phyloP scores from a whole-genome alignment of 1,140 invertebrate species.

The Panagrolaimus sp. region DNA sequence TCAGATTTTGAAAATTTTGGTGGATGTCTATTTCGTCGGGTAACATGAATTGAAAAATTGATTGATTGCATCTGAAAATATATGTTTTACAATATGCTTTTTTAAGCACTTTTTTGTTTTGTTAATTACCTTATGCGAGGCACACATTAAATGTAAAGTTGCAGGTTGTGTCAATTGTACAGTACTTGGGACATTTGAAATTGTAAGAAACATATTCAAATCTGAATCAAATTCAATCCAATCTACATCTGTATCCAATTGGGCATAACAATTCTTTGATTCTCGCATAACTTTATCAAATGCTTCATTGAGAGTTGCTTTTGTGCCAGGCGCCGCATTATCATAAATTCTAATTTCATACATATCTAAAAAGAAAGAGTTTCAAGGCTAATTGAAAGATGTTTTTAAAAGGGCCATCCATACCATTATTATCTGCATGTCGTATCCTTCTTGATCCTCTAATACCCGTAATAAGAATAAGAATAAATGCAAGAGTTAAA shows the following conservation, averaged over 20 bases:
- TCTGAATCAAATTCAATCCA: constrained; percentile 45
- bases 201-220: constrained; percentile 45
- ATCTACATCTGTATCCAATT: constrained; percentile 40
- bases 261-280: constrained; percentile 47
- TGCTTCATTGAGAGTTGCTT: constrained; percentile 47
- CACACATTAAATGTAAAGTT: constrained; percentile 43
- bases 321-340: constrained; percentile 46
- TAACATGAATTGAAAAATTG: constrained; percentile 45
- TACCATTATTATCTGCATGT: too few relatives aligned
- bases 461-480: too few relatives aligned
- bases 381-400: not conserved
- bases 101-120: not conserved
- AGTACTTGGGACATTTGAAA: constrained; percentile 32
- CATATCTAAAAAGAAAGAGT: constrained; percentile 36
- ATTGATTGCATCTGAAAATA: constrained; percentile 43
- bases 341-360: constrained; percentile 48
- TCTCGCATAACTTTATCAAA: constrained; percentile 40
- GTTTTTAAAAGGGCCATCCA: too few relatives aligned
- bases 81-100: not conserved
- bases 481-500: too few relatives aligned
- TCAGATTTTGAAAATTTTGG: constrained; percentile 32
- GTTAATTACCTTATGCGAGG: constrained; percentile 38
- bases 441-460: too few relatives aligned
- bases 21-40: constrained; percentile 46
- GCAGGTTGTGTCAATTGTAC: constrained; percentile 32